phyloP scores from a whole-genome alignment of 2,113 vertebrate genomes.

The Plotosus lineatus region DNA sequence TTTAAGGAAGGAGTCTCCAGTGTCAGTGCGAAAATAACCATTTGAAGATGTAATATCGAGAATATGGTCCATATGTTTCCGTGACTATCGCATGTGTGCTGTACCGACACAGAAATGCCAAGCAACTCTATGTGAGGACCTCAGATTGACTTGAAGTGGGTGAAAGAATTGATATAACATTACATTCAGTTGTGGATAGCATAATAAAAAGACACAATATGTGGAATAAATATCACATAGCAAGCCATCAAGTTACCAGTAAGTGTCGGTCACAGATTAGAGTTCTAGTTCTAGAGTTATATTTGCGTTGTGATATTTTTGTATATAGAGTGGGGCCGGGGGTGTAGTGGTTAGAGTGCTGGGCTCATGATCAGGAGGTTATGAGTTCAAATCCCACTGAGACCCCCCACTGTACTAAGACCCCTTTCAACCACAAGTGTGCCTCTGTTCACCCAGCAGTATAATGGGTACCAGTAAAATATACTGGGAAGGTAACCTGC shows the following conservation, averaged over 20 bases:
- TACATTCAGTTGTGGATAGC: neutral
- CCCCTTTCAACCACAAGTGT: no score
- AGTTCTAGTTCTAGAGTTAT: neutral
- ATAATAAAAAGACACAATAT: neutral
- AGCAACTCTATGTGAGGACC: neutral
- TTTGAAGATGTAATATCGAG: neutral
- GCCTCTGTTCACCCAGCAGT: no score
- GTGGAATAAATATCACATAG: neutral
- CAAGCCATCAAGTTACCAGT: neutral
- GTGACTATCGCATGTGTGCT: neutral
- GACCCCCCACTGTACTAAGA: no score
- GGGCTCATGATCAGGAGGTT: no score
- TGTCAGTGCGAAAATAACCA: neutral
- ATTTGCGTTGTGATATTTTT: neutral
- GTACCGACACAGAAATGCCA: neutral
- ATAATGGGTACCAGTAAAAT: no score
- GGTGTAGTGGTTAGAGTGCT: no score
- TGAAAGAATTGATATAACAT: neutral
- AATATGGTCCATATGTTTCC: neutral
- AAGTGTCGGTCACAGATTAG: neutral
- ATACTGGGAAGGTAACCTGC: no score
- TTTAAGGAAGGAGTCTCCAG: neutral
- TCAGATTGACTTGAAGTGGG: neutral
- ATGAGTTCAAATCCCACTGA: no score
- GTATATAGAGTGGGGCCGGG: no score